Conservation (phyloP, 1,140 invertebrate species). For the Heliconius hewitsoni region DNA sequence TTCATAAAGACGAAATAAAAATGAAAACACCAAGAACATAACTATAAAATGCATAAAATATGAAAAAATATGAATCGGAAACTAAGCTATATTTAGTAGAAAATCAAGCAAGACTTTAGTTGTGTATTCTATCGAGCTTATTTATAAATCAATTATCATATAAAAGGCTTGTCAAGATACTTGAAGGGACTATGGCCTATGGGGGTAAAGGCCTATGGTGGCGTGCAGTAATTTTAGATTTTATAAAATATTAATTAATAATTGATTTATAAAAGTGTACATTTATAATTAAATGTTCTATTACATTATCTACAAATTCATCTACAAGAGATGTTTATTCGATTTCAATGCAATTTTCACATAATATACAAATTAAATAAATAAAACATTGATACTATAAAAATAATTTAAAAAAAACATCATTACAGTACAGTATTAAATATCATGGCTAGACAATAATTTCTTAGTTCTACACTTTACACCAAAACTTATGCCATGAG, state of each 20-base stretch:
- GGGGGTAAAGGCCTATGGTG: neutral
- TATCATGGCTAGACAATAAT: no score
- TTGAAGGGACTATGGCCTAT: neutral
- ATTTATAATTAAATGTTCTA: neutral
- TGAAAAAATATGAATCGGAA: neutral
- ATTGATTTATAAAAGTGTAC: neutral
- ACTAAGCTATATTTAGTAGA: neutral
- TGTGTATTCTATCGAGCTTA: neutral
- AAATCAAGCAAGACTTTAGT: neutral
- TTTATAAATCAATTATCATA: neutral
- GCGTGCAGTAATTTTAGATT: neutral
- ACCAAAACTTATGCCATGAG: no score
- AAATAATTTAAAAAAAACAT: no score
- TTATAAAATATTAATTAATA: slow-evolving; percentile 1
- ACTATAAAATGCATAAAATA: neutral
- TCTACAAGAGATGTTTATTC: no score
- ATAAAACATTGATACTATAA: no score
- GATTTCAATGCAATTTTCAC: no score
- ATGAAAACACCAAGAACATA: neutral
- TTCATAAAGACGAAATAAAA: neutral
- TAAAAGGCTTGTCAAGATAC: neutral
- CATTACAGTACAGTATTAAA: no score
- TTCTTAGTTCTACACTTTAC: no score
- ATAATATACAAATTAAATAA: no score
- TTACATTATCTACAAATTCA: neutral